Evolutionary conservation across 1,140 invertebrate species (phyloP), one percentile per base, ranked within the genome.

Genomic region (Coelopa frigida): DNA sequence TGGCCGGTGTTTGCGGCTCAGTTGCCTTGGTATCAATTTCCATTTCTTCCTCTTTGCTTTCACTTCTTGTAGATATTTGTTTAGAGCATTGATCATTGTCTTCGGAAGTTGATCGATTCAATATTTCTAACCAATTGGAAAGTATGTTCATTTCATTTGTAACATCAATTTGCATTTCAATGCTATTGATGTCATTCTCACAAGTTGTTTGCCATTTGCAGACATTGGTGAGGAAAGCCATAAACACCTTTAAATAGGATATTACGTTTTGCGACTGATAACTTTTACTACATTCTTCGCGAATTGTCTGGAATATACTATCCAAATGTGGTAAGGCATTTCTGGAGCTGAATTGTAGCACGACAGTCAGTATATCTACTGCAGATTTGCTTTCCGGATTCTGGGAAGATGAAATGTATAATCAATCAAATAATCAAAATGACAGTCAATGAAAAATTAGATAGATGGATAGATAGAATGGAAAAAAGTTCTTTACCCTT

Each of bases 241-340:
- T 55, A 24, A 68, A 69, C 4, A 68, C 61, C 10, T 59, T 61
- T 41, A 69, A 39, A 51, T 62, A 68, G 2, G 66, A 62, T 35
- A 54, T 49, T 4, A 65, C 47, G 53, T 68, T 64, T 10, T 46
- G 39, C 3, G 46, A 39, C 20, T 65, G 55, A 24, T 65, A 49
- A 5, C 40, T 23, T 36, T 63, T 64, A 6, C 49, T 35, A 26
- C 58, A 62, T 31, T 69, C 66, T 14, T 68, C 56, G n/a, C 52
- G 50, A 37, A 77, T 72, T 33, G 78, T 73, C 27, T 73, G 62
- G 10, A 79, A 71, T 37, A 79, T 74, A 40, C 70, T 68, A 41
- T 76, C 73, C 11, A 79, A 48, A 51, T 73, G 73, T 0, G 76
- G 72, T 8, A 79, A 59, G 38, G 75, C 71, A n/a, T 74, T 69